These are phyloP conservation scores for Acromyrmex echinatior DNA, from an alignment of 1,140 invertebrate genomes.

Conservation along the genomic window DNA sequence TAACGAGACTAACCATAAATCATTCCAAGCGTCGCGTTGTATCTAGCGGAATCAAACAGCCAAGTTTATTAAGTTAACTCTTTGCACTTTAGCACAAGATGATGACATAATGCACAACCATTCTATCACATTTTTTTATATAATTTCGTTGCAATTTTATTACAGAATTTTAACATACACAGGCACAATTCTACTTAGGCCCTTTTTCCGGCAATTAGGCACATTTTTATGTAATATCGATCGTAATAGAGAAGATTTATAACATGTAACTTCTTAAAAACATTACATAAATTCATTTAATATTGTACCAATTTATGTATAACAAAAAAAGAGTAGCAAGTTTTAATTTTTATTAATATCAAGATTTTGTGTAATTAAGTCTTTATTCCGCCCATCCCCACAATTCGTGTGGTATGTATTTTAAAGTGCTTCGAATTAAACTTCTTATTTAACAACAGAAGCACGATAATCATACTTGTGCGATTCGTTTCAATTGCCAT, in stretches of 20 bases:
- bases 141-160: conserved; percentile 16
- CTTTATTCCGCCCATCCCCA: no score
- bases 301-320: no score
- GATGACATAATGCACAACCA: neutral
- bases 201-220: no score
- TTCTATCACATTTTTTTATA: conserved; percentile 5
- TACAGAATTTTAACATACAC: no score
- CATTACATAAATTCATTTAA: no score
- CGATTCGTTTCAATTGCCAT: neutral
- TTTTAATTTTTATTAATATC: no score
- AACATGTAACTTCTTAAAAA: no score
- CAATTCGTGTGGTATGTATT: neutral
- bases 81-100: neutral
- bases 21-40: conserved; percentile 5
- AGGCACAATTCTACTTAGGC: no score
- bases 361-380: no score
- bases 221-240: no score
- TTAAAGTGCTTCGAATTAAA: neutral
- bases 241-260: no score
- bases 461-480: neutral
- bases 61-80: conserved; percentile 47
- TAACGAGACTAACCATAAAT: conserved; percentile 52
- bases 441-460: neutral
- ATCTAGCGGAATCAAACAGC: conserved; percentile 38
- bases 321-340: no score